These are phyloP conservation scores for Lepidostoma basale DNA, from an alignment of 1,140 invertebrate species.

Conservation along the genomic window DNA sequence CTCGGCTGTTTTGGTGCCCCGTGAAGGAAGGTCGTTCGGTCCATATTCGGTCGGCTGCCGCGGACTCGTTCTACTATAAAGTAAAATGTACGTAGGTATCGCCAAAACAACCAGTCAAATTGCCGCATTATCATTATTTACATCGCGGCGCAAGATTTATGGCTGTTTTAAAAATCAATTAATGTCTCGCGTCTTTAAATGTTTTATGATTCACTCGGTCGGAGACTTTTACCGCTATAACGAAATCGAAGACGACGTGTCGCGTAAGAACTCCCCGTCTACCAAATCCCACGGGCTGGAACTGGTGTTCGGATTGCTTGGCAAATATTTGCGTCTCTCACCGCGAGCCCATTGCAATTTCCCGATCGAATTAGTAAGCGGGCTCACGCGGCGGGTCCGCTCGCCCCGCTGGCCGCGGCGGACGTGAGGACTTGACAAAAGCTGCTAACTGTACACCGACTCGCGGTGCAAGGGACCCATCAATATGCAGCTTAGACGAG, in stretches of 20 bases:
- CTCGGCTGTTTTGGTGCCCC: constrained; percentile 15
- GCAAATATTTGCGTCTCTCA: neutral
- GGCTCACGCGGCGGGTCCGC: neutral
- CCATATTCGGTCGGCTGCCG: constrained; percentile 24
- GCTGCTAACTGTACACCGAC: neutral
- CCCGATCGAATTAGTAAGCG: neutral
- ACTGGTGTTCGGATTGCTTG: neutral
- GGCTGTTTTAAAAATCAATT: neutral
- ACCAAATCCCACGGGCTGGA: neutral
- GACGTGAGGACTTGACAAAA: constrained; percentile 3
- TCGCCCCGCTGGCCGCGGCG: neutral
- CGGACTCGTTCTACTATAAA: constrained; percentile 5
- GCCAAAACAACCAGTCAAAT: constrained; percentile 3
- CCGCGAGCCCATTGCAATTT: neutral
- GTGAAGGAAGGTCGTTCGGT: constrained; percentile 30
- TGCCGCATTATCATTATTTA: constrained; percentile 6
- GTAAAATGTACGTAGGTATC: neutral
- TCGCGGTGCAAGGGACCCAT: neutral
- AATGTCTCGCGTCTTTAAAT: neutral
- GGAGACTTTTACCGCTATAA: neutral
- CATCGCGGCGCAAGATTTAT: neutral
- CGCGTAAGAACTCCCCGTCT: too few relatives aligned
- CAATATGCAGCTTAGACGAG: too few relatives aligned
- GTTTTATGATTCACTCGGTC: neutral
- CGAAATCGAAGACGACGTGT: neutral